Percentiles rank a stretch among this genome's conserved stretches.
phyloP scores from a whole-genome alignment of 1,140 invertebrate genomes.

The Drosophila pachea region DNA sequence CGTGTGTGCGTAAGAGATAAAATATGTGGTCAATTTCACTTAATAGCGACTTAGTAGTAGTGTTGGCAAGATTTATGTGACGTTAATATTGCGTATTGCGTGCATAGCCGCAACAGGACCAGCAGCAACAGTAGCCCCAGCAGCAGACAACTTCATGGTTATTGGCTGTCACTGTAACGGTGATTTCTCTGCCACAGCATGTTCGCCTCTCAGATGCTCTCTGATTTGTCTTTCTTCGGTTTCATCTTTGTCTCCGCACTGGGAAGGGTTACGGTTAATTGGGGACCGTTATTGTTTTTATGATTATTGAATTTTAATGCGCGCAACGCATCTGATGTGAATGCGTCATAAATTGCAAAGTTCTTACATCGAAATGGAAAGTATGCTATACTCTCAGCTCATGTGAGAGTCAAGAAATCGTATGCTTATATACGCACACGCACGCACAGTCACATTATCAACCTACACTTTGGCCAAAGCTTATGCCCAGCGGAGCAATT shows the following conservation, averaged over 20 bases:
- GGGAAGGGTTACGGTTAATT: slow-evolving; percentile 54
- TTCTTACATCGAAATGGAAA: slow-evolving; percentile 52
- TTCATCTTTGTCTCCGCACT: too few species aligned
- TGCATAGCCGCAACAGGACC: slow-evolving; percentile 17
- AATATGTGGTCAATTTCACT: slow-evolving; percentile 77
- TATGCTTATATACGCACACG: neutral
- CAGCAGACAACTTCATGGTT: slow-evolving; percentile 33
- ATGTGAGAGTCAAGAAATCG: too few species aligned
- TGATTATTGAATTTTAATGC: slow-evolving; percentile 78
- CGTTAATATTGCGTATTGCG: slow-evolving; percentile 74
- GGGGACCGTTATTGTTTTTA: slow-evolving; percentile 58
- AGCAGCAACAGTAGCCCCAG: neutral
- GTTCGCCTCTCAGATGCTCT: neutral
- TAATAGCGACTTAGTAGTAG: slow-evolving; percentile 77
- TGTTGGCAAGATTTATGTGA: slow-evolving; percentile 74
- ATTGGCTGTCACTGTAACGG: neutral
- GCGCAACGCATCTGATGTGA: slow-evolving; percentile 70
- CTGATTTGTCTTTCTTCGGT: slow-evolving; percentile 19
- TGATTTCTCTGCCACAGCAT: neutral
- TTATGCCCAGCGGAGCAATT: slow-evolving; percentile 67
- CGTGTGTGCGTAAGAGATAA: slow-evolving; percentile 70
- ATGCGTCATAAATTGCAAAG: slow-evolving; percentile 47
- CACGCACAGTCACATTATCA: slow-evolving; percentile 5
- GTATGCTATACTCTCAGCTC: slow-evolving; percentile 69
- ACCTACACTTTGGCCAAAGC: slow-evolving; percentile 32